Conservation (phyloP, 2,888 invertebrate genomes). For the Alentia gelatinosa region DNA sequence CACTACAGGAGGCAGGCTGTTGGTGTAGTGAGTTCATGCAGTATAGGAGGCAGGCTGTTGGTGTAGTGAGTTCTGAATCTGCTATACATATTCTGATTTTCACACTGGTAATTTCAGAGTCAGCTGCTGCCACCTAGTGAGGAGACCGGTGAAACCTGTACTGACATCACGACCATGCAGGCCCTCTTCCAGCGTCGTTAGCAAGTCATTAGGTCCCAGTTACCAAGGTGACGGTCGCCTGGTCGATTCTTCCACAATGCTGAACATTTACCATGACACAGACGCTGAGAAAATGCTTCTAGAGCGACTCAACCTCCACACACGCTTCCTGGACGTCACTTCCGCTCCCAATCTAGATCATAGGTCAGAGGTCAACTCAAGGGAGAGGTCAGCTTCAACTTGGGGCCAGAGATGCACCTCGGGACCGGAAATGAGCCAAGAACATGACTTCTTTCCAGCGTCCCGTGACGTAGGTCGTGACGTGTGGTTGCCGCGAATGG, state of each 20-base stretch:
- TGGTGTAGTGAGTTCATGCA: too few relatives aligned
- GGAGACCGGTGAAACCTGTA: not conserved
- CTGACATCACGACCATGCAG: not conserved
- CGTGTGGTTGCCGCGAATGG: not conserved
- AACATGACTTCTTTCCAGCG: not conserved
- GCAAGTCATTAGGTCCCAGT: constrained; percentile 9
- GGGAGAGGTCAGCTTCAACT: not conserved
- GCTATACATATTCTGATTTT: not conserved
- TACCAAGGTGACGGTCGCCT: not conserved
- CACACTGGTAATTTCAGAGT: not conserved
- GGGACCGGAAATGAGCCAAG: not conserved
- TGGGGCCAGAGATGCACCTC: not conserved
- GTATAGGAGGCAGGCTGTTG: too few relatives aligned
- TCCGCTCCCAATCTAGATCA: not conserved
- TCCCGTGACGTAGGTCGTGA: not conserved
- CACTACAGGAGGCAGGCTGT: too few relatives aligned
- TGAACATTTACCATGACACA: not conserved
- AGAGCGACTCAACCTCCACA: not conserved
- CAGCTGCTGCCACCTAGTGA: not conserved
- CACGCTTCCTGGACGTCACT: not conserved
- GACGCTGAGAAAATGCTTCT: not conserved
- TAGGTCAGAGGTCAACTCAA: not conserved
- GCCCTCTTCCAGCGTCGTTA: not conserved
- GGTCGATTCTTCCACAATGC: not conserved
- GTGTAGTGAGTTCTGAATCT: not conserved